Evolutionary conservation across 2,113 vertebrate genomes (phyloP), one percentile per base, ranked within the genome.

Genomic region (Axis porcinus): DNA sequence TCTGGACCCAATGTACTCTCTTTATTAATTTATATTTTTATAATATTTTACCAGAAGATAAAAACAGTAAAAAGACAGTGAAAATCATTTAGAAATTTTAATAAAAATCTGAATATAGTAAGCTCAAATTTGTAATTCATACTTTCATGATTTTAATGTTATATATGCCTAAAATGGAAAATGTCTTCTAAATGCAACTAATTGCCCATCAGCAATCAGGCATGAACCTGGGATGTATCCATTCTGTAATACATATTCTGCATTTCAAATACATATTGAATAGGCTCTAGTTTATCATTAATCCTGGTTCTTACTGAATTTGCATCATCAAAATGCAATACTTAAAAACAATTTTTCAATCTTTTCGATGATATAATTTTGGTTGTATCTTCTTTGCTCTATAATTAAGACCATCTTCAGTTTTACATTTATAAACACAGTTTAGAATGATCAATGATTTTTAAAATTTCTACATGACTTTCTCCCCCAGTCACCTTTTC

Each of bases 61-160:
- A 54, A 25, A 79, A 86, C 19, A 62, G 7, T 97, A 87, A 97
- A 5, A 94, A 95, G 19, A 54, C 40, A 52, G 15, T 33, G 2
- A 89, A 96, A 93, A 64, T 54, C 40, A 86, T n/a, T 89, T 89
- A 28, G 36, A 84, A 88, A 91, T 60, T 86, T 83, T 86, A 91
- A 27, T 86, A 78, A 57, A 23, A 93, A 91, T 86, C 85, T 76
- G 30, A 88, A 74, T 45, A 89, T 3, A 54, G 21, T 27, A 30
- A 86, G 85, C 3, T 19, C 33, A 67, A 83, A 52, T 19, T 88
- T 23, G 43, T 54, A 82, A 70, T 74, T 90, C 15, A 16, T 6
- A 60, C 55, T 95, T 94, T 78, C 28, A 40, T 94, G 36, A 95
- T 76, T 81, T 92, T 83, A 19, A 30, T 40, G 2, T 36, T 82